Evolutionary conservation across 2,797 vertebrate genomes (phyloP).

Genomic region (Pangasius macronema): DNA sequence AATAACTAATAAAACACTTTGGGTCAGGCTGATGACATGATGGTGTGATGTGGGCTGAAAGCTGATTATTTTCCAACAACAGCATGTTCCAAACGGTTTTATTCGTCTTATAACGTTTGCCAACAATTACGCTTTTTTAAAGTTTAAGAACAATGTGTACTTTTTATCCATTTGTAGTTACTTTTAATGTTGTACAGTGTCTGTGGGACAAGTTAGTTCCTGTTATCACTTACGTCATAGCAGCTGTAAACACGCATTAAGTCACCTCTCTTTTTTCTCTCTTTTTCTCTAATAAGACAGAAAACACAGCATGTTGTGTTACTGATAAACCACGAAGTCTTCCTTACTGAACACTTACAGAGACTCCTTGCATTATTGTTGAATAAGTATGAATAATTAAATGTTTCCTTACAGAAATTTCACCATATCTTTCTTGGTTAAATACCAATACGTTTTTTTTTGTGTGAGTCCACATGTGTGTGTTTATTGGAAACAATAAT

Average conservation of each 20-base stretch:
- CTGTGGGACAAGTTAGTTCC: too few species aligned
- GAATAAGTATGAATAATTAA: neutral
- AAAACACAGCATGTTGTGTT: neutral
- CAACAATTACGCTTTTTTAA: neutral
- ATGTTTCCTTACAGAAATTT: neutral
- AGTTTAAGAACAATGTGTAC: neutral
- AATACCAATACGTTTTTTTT: neutral
- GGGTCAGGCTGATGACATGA: neutral
- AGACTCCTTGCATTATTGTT: neutral
- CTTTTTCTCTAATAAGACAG: neutral
- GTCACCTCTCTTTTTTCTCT: neutral
- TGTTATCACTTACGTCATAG: neutral
- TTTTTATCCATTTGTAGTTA: neutral
- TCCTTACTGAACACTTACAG: neutral
- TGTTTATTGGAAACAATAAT: neutral
- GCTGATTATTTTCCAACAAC: neutral
- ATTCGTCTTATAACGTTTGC: neutral
- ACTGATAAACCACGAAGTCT: neutral
- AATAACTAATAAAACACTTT: neutral
- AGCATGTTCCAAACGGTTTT: neutral
- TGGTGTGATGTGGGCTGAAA: neutral
- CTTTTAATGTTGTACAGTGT: neutral
- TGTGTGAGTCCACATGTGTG: neutral
- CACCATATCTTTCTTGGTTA: neutral
- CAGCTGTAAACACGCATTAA: neutral